phyloP scores from a whole-genome alignment of 2,888 invertebrate genomes.

The Abrostola triplasia region DNA sequence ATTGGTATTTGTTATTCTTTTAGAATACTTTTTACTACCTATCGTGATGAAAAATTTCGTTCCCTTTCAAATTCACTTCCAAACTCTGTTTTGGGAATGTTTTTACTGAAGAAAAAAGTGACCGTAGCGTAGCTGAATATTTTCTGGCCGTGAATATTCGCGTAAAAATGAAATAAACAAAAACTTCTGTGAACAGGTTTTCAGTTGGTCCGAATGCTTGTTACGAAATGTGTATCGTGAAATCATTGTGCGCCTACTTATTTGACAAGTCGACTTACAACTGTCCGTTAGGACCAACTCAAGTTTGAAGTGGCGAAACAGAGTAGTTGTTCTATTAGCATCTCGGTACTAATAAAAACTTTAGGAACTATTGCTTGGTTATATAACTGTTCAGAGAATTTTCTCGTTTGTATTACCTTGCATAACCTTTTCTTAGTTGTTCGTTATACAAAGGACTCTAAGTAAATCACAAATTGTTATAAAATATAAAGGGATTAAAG shows the following conservation, averaged over 20 bases:
- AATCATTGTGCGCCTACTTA: conserved; percentile 62
- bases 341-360: conserved; percentile 2
- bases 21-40: neutral
- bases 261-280: conserved; percentile 40
- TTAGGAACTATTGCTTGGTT: neutral
- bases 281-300: conserved; percentile 14
- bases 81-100: conserved; percentile 16
- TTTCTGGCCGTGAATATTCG: conserved; percentile 52
- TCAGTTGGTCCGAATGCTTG: conserved; percentile 57
- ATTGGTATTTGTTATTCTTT: too few relatives aligned
- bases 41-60: conserved; percentile 29
- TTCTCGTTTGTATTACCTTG: too few relatives aligned
- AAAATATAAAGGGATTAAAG: too few relatives aligned
- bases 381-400: too few relatives aligned
- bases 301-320: conserved; percentile 19
- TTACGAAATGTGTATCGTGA: conserved; percentile 76
- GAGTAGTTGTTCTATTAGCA: conserved; percentile 2
- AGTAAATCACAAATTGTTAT: too few relatives aligned
- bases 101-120: conserved; percentile 20
- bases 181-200: conserved; percentile 52
- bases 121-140: conserved; percentile 30
- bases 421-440: too few relatives aligned
- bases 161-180: conserved; percentile 47
- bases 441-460: too few relatives aligned
- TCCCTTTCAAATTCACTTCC: conserved; percentile 31